Evolutionary conservation across 2,113 vertebrate species (phyloP).

Genomic region (Cochlearius cochlearius): DNA sequence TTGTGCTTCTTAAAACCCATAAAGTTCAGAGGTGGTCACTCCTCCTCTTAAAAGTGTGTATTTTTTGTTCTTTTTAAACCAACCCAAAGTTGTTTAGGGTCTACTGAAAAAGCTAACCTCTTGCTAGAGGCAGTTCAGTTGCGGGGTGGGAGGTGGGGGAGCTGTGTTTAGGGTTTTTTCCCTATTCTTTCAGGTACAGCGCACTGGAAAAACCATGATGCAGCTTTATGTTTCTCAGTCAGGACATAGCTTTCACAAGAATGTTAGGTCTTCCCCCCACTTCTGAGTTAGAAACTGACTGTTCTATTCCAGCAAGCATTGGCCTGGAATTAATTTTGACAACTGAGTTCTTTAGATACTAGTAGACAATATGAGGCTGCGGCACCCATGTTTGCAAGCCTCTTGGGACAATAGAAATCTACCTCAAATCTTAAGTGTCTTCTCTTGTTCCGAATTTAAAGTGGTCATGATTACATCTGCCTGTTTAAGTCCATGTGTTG

Average conservation of each 20-base stretch:
- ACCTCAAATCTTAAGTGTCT: not conserved
- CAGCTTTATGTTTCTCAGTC: not conserved
- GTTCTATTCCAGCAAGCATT: not conserved
- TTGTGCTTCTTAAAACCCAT: not conserved
- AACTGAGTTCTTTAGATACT: not conserved
- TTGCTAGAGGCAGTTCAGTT: not conserved
- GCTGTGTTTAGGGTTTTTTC: not conserved
- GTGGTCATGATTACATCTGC: not conserved
- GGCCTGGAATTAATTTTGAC: not conserved
- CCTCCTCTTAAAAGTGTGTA: not conserved
- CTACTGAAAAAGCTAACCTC: not conserved
- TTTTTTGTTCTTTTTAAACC: too few relatives aligned
- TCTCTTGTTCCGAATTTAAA: not conserved
- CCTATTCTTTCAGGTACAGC: not conserved
- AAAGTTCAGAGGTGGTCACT: not conserved
- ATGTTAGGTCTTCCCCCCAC: not conserved
- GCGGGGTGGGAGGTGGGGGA: too few relatives aligned
- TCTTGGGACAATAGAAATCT: not conserved
- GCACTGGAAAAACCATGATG: not conserved
- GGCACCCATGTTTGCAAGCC: not conserved
- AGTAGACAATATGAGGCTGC: not conserved
- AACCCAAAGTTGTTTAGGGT: not conserved
- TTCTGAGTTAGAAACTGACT: not conserved
- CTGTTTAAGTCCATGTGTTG: not conserved
- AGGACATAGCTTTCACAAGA: not conserved